Percentiles rank a stretch among this genome's conserved stretches.
Evolutionary conservation across 1,140 invertebrate genomes (phyloP).

Genomic region (Drosophila biarmipes): DNA sequence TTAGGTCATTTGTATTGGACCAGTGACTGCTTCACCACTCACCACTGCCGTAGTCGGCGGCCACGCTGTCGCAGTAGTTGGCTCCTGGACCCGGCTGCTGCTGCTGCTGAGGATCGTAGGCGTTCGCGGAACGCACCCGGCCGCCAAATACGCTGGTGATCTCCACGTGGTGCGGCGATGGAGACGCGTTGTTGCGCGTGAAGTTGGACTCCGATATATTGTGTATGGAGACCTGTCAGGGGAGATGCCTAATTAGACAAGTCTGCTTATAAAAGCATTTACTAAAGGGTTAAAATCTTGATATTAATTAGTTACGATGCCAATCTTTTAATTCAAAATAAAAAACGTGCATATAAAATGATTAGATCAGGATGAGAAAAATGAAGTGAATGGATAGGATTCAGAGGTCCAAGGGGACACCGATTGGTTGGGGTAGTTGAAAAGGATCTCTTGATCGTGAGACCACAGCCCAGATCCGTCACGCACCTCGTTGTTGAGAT

Average conservation of each 20-base stretch:
- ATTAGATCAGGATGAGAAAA: slow-evolving; percentile 34
- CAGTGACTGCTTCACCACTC: slow-evolving; percentile 1
- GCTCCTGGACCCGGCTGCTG: slow-evolving; percentile 40
- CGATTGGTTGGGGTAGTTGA: not conserved
- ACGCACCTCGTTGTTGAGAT: slow-evolving; percentile 86
- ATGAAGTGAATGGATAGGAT: slow-evolving; percentile 33
- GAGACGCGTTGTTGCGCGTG: slow-evolving; percentile 82
- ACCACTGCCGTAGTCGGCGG: slow-evolving; percentile 72
- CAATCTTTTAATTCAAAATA: too few species aligned
- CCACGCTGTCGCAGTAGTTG: slow-evolving; percentile 65
- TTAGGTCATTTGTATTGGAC: too few species aligned
- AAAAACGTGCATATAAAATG: not conserved
- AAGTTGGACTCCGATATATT: slow-evolving; percentile 86
- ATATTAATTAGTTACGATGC: too few species aligned
- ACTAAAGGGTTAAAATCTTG: too few species aligned
- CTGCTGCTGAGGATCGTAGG: slow-evolving; percentile 57
- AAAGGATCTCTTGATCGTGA: not conserved
- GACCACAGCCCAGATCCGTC: not conserved
- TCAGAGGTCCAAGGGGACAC: not conserved
- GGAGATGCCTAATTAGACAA: not conserved
- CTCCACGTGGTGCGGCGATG: slow-evolving; percentile 83
- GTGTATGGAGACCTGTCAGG: slow-evolving; percentile 85
- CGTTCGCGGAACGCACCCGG: slow-evolving; percentile 54
- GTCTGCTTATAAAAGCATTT: not conserved
- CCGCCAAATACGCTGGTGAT: slow-evolving; percentile 81